Conservation (phyloP, 2,797 vertebrate genomes). For the Poecilia picta region DNA sequence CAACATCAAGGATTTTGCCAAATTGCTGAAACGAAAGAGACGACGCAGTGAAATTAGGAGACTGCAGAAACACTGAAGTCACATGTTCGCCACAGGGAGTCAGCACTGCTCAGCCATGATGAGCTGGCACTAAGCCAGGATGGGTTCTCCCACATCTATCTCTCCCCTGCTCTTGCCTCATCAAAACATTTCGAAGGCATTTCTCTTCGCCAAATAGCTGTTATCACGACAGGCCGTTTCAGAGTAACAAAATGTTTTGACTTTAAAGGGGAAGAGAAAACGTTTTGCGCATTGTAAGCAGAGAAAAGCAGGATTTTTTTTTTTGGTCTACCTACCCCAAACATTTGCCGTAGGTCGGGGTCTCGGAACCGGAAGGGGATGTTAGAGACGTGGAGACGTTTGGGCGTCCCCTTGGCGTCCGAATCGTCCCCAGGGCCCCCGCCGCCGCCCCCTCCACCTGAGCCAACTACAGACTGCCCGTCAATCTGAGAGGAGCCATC, state of each 20-base stretch:
- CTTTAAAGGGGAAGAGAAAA: not conserved
- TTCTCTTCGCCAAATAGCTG: conserved; percentile 30
- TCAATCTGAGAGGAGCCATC: conserved; percentile 94
- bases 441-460: conserved; percentile 73
- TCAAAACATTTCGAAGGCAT: conserved; percentile 49
- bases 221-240: not conserved
- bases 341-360: conserved; percentile 98
- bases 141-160: conserved; percentile 47
- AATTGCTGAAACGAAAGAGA: conserved; percentile 79
- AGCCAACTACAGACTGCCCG: conserved; percentile 84
- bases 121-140: conserved; percentile 52
- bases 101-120: conserved; percentile 68
- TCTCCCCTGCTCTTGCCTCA: conserved; percentile 53
- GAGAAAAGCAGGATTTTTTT: not conserved
- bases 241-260: conserved; percentile 14
- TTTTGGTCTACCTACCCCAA: conserved; percentile 86
- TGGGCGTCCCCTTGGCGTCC: conserved; percentile 95
- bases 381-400: conserved; percentile 98
- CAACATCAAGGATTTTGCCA: conserved; percentile 87
- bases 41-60: conserved; percentile 28
- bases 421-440: conserved; percentile 80
- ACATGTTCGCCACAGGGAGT: conserved; percentile 72
- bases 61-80: conserved; percentile 20
- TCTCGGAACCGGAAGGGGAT: conserved; percentile 99
- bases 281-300: not conserved